Evolutionary conservation across 2,113 vertebrate genomes (phyloP).

Genomic region (Oncorhynchus kisutch): DNA sequence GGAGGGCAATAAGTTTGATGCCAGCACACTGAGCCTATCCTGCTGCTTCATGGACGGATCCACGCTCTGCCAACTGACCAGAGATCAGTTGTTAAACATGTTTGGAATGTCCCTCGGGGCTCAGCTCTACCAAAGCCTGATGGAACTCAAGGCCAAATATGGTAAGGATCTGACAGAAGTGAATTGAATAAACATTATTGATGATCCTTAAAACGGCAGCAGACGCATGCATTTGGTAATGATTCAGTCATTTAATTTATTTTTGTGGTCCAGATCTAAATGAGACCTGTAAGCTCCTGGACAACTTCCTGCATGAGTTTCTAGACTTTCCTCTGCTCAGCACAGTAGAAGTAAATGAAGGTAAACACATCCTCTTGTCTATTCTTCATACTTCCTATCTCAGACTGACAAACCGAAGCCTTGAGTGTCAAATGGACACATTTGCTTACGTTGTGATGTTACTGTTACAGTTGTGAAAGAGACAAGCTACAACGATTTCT

Average conservation of each 20-base stretch:
- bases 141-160: slow-evolving; percentile 74
- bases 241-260: too few relatives aligned
- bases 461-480: slow-evolving; percentile 59
- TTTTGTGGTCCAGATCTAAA: slow-evolving; percentile 51
- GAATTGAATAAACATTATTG: not conserved
- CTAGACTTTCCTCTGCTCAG: slow-evolving; percentile 64
- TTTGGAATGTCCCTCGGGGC: slow-evolving; percentile 82
- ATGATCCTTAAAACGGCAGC: too few relatives aligned
- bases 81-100: slow-evolving; percentile 73
- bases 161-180: slow-evolving; percentile 48
- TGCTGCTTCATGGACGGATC: slow-evolving; percentile 85
- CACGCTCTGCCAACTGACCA: slow-evolving; percentile 76
- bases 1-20: slow-evolving; percentile 84
- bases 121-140: slow-evolving; percentile 81
- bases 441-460: not conserved
- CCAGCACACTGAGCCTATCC: slow-evolving; percentile 81
- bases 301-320: slow-evolving; percentile 62
- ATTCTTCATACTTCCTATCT: not conserved
- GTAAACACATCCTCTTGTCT: slow-evolving; percentile 24
- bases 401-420: not conserved
- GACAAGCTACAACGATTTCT: slow-evolving; percentile 62
- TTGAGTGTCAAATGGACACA: not conserved
- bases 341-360: slow-evolving; percentile 51
- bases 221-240: too few relatives aligned
- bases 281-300: slow-evolving; percentile 70